phyloP scores from a whole-genome alignment of 1,140 invertebrate species.

The Macrotrachela quadricornifera region DNA sequence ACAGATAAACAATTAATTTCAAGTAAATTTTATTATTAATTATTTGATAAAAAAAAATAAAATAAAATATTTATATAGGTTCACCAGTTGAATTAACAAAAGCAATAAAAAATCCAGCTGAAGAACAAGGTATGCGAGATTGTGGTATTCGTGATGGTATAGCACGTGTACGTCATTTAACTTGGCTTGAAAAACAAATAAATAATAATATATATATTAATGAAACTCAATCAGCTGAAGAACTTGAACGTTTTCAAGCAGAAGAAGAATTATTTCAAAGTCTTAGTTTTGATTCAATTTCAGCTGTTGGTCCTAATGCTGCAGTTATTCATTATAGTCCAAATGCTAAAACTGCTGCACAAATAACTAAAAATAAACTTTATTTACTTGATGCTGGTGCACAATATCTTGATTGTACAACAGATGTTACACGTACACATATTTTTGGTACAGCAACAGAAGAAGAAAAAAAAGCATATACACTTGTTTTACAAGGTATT shows the following conservation, averaged over 20 bases:
- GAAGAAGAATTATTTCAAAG: conserved; percentile 51
- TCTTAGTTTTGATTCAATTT: conserved; percentile 68
- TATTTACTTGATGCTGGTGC: conserved; percentile 81
- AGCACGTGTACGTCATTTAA: conserved; percentile 1
- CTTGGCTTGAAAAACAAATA: conserved; percentile 3
- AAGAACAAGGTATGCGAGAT: conserved; percentile 60
- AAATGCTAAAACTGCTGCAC: conserved; percentile 42
- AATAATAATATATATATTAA: not conserved
- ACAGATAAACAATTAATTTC: not conserved
- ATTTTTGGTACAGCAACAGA: conserved; percentile 60
- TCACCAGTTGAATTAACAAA: conserved; percentile 34
- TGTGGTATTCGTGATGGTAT: conserved; percentile 37
- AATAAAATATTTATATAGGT: not conserved
- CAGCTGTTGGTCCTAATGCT: conserved; percentile 57
- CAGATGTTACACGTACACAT: conserved; percentile 74
- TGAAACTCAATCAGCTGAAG: conserved; percentile 1
- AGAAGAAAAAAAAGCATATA: conserved; percentile 42
- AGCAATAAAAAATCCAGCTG: conserved; percentile 64
- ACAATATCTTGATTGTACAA: conserved; percentile 49
- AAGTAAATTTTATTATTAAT: not conserved
- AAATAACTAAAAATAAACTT: conserved; percentile 36
- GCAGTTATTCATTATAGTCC: conserved; percentile 66
- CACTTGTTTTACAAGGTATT: conserved; percentile 57
- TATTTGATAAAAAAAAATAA: not conserved
- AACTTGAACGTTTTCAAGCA: conserved; percentile 13